Percentiles rank a stretch among this genome's conserved stretches.
Conservation (phyloP, 2,113 vertebrate species). For the Cercopithecus mona region DNA sequence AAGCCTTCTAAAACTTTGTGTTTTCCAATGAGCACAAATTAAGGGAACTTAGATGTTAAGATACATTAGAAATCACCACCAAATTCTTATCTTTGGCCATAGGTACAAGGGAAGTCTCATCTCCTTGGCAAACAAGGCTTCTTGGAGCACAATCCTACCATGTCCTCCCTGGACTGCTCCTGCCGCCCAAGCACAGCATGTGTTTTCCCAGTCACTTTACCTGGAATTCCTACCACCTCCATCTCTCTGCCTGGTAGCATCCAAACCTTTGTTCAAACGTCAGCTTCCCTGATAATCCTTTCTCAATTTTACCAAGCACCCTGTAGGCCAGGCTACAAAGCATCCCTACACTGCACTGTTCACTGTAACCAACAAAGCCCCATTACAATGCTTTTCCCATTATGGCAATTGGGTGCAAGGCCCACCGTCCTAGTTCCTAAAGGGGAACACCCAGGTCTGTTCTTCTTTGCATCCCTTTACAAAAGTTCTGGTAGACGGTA, state of each 20-base stretch:
- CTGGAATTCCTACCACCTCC: background rate
- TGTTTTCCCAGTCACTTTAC: background rate
- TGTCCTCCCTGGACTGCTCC: background rate
- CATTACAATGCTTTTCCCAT: background rate
- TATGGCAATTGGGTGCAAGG: background rate
- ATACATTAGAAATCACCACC: background rate
- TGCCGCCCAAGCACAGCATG: background rate
- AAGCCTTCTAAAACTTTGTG: background rate
- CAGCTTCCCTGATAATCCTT: background rate
- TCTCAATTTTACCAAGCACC: background rate
- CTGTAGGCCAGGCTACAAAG: background rate
- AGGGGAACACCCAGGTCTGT: background rate
- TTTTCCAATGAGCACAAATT: background rate
- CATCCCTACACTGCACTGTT: no score
- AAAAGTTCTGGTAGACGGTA: background rate
- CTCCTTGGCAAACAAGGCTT: background rate
- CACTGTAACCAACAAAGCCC: background rate
- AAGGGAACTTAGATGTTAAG: background rate
- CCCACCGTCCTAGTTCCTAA: background rate
- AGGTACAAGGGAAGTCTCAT: background rate
- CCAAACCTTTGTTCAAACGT: background rate
- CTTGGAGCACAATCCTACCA: accelerated
- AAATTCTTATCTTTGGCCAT: background rate
- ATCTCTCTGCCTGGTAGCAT: background rate
- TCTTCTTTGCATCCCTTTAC: background rate